A percentile compares a stretch with the other conserved stretches of the same genome.
These are phyloP conservation scores for Drosophila hawaiiensis DNA, from an alignment of 2,888 invertebrate species.

Conservation along the genomic window DNA sequence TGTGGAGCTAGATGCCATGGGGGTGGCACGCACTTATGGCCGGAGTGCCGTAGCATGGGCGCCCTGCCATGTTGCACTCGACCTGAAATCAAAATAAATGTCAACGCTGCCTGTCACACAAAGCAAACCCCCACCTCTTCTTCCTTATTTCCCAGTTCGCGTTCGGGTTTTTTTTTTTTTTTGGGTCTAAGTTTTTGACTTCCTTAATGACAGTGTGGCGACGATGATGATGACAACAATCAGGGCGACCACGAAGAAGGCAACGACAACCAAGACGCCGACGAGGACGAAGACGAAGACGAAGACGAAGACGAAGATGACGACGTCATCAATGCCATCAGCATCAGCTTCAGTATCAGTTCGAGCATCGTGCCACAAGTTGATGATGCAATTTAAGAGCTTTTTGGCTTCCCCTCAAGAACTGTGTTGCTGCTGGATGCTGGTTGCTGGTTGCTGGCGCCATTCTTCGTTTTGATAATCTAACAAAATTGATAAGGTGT, in stretches of 20 bases:
- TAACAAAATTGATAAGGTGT: constrained; percentile 82
- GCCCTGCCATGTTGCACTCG: constrained; percentile 62
- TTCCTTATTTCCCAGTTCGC: constrained; percentile 11
- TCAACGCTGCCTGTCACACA: constrained; percentile 74
- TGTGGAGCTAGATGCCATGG: constrained; percentile 8
- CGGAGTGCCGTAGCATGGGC: constrained; percentile 8
- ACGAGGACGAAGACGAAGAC: background rate
- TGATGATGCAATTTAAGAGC: constrained; percentile 65
- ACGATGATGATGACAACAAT: constrained; percentile 54
- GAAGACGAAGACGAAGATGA: constrained; percentile 4
- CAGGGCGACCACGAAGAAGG: constrained; percentile 33
- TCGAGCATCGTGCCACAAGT: constrained; percentile 39
- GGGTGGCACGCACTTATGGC: constrained; percentile 50
- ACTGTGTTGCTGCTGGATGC: background rate
- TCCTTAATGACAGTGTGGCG: constrained; percentile 76
- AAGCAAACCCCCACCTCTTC: constrained; percentile 37
- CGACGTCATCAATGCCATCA: constrained; percentile 64
- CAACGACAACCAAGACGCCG: background rate
- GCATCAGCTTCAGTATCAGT: constrained; percentile 16
- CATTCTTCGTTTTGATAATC: constrained; percentile 69
- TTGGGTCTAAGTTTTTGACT: constrained; percentile 79
- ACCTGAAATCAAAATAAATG: constrained; percentile 80
- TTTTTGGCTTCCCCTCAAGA: constrained; percentile 37
- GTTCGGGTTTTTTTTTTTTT: constrained; percentile 18
- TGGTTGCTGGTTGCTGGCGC: constrained; percentile 17